These are phyloP conservation scores for Turdus rufiventris DNA, from an alignment of 2,113 vertebrate species.

Conservation along the genomic window DNA sequence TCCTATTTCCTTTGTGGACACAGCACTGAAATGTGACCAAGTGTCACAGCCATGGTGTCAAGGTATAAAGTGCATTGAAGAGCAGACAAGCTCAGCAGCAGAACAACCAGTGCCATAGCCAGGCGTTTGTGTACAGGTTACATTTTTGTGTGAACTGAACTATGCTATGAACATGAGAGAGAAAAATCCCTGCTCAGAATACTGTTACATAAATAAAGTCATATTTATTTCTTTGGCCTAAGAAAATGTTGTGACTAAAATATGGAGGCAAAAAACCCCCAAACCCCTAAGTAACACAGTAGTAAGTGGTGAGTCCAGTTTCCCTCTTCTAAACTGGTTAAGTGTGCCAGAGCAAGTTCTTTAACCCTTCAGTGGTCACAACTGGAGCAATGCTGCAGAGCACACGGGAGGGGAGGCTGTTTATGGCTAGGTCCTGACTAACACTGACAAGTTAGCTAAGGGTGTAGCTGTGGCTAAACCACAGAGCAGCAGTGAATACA, in stretches of 20 bases:
- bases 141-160: neutral
- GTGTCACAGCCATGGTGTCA: neutral
- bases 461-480: neutral
- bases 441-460: neutral
- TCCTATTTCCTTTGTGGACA: neutral
- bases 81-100: neutral
- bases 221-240: neutral
- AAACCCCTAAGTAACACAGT: neutral
- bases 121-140: neutral
- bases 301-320: neutral
- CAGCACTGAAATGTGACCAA: neutral
- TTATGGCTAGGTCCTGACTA: neutral
- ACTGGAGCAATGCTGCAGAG: neutral
- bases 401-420: neutral
- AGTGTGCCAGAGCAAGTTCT: neutral
- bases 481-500: neutral
- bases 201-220: neutral
- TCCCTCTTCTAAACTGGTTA: neutral
- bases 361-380: neutral
- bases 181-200: slow-evolving; percentile 4
- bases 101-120: neutral
- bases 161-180: neutral
- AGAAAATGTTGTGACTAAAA: slow-evolving; percentile 9
- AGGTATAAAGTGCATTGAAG: neutral
- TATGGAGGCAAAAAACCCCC: neutral